Evolutionary conservation across 2,113 vertebrate species (phyloP).

Genomic region (Tapirus terrestris): DNA sequence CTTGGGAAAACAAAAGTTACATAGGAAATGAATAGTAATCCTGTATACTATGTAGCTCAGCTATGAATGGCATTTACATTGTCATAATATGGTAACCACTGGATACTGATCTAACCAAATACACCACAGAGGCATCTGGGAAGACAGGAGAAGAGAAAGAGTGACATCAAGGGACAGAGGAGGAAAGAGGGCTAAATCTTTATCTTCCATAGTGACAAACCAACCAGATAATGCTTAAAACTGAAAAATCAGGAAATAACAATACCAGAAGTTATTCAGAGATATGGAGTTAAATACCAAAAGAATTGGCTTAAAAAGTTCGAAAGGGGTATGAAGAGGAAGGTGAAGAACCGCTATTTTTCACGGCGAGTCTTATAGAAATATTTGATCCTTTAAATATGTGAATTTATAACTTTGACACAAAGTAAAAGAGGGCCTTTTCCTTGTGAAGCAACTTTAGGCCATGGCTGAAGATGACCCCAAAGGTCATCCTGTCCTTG

Average conservation of each 20-base stretch:
- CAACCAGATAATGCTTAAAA: not conserved
- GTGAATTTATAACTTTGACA: constrained; percentile 31
- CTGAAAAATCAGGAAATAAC: not conserved
- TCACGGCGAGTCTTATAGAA: constrained; percentile 11
- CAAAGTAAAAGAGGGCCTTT: constrained; percentile 9
- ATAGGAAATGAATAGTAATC: not conserved
- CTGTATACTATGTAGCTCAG: not conserved
- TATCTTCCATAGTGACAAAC: not conserved
- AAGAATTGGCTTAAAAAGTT: not conserved
- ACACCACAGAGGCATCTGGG: not conserved
- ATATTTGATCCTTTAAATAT: constrained; percentile 39
- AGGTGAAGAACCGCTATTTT: not conserved
- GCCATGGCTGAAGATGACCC: not conserved
- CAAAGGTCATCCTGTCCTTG: not conserved
- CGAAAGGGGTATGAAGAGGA: not conserved
- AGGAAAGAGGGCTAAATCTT: not conserved
- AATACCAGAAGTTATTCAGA: not conserved
- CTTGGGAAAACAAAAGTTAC: not conserved
- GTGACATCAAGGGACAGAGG: not conserved
- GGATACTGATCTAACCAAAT: not conserved
- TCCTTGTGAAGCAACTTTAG: not conserved
- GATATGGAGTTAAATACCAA: not conserved
- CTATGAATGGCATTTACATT: not conserved
- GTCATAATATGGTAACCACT: not conserved
- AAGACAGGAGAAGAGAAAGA: not conserved